phyloP scores from a whole-genome alignment of 1,140 invertebrate species.

The Halyomorpha halys region DNA sequence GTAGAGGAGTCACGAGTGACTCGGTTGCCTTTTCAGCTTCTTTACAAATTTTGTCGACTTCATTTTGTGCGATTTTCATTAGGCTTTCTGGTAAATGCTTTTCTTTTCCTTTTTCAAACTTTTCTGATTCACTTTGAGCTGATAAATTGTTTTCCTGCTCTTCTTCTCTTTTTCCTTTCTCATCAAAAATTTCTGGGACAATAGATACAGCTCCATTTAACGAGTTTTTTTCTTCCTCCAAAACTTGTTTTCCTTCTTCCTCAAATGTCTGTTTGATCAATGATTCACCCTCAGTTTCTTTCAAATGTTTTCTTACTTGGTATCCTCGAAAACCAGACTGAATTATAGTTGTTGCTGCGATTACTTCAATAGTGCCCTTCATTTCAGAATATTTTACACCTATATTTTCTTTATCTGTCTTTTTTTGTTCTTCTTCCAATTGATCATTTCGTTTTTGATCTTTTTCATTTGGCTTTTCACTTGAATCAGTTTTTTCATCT shows the following conservation, averaged over 20 bases:
- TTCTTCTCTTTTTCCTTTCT: slow-evolving; percentile 21
- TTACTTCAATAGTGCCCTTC: not conserved
- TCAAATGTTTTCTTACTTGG: slow-evolving; percentile 26
- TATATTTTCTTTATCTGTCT: not conserved
- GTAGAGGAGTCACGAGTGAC: slow-evolving; percentile 6
- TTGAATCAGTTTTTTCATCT: not conserved
- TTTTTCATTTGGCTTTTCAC: not conserved
- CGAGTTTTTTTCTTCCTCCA: not conserved
- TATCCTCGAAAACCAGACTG: slow-evolving; percentile 31
- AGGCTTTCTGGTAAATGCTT: slow-evolving; percentile 21
- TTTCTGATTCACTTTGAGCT: not conserved
- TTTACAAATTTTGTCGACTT: slow-evolving; percentile 31
- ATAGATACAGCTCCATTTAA: not conserved
- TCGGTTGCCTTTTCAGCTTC: slow-evolving; percentile 29
- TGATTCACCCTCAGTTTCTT: slow-evolving; percentile 22
- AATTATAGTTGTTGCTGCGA: slow-evolving; percentile 29
- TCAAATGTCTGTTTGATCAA: slow-evolving; percentile 41
- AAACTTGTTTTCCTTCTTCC: slow-evolving; percentile 33
- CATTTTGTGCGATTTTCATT: slow-evolving; percentile 25
- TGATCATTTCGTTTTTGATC: not conserved
- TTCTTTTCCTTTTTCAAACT: not conserved
- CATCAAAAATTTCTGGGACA: not conserved
- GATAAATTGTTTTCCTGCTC: not conserved
- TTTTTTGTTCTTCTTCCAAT: not conserved
- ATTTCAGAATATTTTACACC: not conserved